Evolutionary conservation across 1,140 invertebrate species (phyloP).

Genomic region (Leptopilina boulardi): DNA sequence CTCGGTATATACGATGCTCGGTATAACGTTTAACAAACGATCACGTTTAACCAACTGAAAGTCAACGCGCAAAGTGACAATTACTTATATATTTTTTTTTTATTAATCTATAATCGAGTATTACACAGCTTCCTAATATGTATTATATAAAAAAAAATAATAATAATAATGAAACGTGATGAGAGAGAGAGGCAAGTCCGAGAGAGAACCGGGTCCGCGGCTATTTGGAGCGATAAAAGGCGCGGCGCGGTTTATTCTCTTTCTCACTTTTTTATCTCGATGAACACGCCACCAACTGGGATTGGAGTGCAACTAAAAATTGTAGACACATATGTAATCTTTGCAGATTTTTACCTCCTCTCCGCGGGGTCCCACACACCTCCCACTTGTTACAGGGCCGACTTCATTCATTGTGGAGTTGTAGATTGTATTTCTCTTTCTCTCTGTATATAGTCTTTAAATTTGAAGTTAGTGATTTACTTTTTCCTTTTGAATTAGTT

Average conservation of each 20-base stretch:
- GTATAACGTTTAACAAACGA: background rate
- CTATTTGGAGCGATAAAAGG: conserved; percentile 19
- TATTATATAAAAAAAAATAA: no score
- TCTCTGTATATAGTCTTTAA: no score
- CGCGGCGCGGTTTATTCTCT: background rate
- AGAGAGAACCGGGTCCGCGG: background rate
- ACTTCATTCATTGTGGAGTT: no score
- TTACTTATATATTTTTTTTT: no score
- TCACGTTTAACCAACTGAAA: conserved; percentile 29
- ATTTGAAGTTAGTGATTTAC: no score
- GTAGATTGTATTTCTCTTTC: no score
- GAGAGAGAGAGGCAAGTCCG: background rate
- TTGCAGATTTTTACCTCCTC: background rate
- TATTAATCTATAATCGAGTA: no score
- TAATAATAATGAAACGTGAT: background rate
- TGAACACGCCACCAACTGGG: background rate
- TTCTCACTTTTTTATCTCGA: no score
- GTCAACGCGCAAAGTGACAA: conserved; percentile 2
- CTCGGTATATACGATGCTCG: no score
- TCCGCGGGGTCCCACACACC: background rate
- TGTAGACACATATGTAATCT: background rate
- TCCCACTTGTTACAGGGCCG: no score
- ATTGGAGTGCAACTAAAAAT: background rate
- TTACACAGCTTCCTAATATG: conserved; percentile 25
- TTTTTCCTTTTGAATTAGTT: no score